A percentile compares a stretch with the other conserved stretches of the same genome.
Evolutionary conservation across 1,140 invertebrate genomes (phyloP).

Genomic region (Bombus affinis): DNA sequence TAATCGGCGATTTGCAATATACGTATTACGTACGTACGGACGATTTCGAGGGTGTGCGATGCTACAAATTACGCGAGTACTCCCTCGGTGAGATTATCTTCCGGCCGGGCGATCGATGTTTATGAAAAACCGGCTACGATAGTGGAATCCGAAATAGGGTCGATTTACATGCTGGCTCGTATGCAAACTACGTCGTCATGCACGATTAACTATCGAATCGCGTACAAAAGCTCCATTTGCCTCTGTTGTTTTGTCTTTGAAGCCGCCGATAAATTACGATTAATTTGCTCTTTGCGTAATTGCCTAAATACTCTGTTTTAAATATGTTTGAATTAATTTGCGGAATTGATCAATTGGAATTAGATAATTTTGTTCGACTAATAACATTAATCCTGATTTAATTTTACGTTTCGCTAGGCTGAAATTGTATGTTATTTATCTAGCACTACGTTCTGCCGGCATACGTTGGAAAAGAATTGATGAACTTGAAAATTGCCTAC

Average conservation of each 20-base stretch:
- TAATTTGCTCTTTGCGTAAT: background rate
- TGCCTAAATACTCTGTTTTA: background rate
- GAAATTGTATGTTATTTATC: too few relatives aligned
- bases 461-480: too few relatives aligned
- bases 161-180: background rate
- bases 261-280: background rate
- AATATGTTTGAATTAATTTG: background rate
- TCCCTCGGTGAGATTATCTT: slow-evolving; percentile 16
- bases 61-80: slow-evolving; percentile 24
- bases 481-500: too few relatives aligned
- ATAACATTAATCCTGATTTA: too few relatives aligned
- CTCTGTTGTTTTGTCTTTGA: background rate
- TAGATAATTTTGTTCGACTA: background rate
- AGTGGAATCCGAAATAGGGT: background rate
- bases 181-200: background rate
- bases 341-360: background rate
- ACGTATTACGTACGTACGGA: background rate
- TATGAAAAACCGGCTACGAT: background rate
- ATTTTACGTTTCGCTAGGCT: too few relatives aligned
- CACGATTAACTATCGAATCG: slow-evolving; percentile 1
- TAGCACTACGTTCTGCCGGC: too few relatives aligned
- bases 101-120: slow-evolving; percentile 7
- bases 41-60: slow-evolving; percentile 13
- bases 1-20: slow-evolving; percentile 38
- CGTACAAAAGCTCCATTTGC: background rate